Evolutionary conservation across 1,140 invertebrate genomes (phyloP).

Genomic region (Melanaphis sacchari): DNA sequence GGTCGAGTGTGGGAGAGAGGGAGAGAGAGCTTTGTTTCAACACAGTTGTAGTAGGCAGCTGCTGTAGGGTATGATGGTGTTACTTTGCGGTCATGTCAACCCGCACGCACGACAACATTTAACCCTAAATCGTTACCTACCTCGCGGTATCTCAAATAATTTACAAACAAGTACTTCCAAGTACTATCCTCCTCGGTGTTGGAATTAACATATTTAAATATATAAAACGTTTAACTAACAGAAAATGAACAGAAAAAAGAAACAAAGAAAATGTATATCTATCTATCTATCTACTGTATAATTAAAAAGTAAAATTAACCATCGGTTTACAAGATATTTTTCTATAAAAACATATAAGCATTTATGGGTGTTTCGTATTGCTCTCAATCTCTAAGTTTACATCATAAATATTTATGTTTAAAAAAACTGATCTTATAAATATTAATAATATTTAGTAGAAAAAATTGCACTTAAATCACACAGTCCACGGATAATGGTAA

Average conservation of each 20-base stretch:
- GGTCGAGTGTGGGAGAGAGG: no score
- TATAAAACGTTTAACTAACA: not conserved
- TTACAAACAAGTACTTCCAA: conserved; percentile 27
- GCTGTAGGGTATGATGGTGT: not conserved
- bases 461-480: not conserved
- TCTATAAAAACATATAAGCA: not conserved
- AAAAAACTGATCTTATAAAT: not conserved
- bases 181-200: not conserved
- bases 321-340: not conserved
- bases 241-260: not conserved
- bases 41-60: not conserved
- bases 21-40: conserved; percentile 21
- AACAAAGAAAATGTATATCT: not conserved
- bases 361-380: not conserved
- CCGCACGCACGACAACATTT: conserved; percentile 33
- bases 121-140: conserved; percentile 48
- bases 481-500: not conserved
- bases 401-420: not conserved
- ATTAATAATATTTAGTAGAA: not conserved
- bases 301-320: not conserved
- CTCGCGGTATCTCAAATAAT: conserved; percentile 38
- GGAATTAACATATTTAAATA: conserved; percentile 30
- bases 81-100: conserved; percentile 30
- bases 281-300: not conserved
- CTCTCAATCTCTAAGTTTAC: not conserved